These are phyloP conservation scores for Pteropus alecto DNA, from an alignment of 2,113 vertebrate species.

Conservation along the genomic window DNA sequence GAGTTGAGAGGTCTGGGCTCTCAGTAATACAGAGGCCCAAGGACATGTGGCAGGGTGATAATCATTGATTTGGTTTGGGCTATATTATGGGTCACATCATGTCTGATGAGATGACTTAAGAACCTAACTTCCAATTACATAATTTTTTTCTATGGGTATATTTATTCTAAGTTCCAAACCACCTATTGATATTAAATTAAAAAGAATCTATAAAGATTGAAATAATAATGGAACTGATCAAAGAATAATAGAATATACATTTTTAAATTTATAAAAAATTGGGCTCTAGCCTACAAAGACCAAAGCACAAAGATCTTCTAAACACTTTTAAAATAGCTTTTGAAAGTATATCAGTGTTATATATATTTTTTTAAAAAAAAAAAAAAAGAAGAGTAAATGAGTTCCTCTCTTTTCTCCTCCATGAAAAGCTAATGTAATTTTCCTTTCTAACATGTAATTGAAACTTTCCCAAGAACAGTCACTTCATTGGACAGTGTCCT, in stretches of 20 bases:
- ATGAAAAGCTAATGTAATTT: slow-evolving; percentile 21
- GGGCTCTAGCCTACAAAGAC: background rate
- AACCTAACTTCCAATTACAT: background rate
- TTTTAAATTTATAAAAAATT: slow-evolving; percentile 11
- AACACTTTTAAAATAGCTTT: slow-evolving; percentile 11
- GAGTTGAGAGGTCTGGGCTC: background rate
- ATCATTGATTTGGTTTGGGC: background rate
- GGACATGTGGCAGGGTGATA: background rate
- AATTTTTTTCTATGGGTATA: background rate
- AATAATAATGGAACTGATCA: slow-evolving; percentile 16
- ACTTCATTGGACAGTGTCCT: background rate
- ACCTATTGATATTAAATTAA: background rate
- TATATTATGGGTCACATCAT: background rate
- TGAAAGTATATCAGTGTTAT: background rate
- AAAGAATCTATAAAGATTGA: background rate
- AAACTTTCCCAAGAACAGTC: background rate
- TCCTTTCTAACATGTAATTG: background rate
- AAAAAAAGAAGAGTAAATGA: background rate
- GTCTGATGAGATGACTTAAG: background rate
- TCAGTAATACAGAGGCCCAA: background rate
- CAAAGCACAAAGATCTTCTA: background rate
- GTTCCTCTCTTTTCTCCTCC: background rate
- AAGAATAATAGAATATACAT: background rate
- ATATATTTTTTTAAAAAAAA: background rate
- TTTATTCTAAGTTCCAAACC: background rate